Percentiles rank a stretch among this genome's conserved stretches.
phyloP scores from a whole-genome alignment of 1,140 invertebrate genomes.

The Tribolium castaneum region DNA sequence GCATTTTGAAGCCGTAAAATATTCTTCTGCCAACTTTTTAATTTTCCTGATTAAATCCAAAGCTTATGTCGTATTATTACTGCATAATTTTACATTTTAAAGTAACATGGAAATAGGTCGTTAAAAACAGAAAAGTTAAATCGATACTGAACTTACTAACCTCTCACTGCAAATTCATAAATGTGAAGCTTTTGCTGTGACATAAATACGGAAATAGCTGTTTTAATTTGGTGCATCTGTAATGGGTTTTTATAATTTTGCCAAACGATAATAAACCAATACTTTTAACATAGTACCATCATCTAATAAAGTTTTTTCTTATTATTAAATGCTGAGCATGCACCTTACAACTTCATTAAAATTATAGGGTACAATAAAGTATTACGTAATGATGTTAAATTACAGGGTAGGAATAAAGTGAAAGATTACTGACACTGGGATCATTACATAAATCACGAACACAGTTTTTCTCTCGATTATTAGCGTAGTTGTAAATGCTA shows the following conservation, averaged over 20 bases:
- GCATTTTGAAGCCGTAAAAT: not conserved
- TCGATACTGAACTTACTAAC: not conserved
- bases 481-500: not conserved
- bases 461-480: not conserved
- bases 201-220: no score
- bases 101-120: not conserved
- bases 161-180: not conserved
- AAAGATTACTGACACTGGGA: not conserved
- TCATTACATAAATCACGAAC: not conserved
- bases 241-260: not conserved
- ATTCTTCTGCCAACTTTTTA: not conserved
- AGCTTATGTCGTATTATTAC: not conserved
- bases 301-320: not conserved
- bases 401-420: slow-evolving; percentile 8
- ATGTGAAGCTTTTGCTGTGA: not conserved
- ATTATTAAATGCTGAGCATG: not conserved
- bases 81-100: not conserved
- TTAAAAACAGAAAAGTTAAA: not conserved
- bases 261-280: not conserved
- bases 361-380: slow-evolving; percentile 13
- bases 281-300: not conserved
- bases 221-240: not conserved
- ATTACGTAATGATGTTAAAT: slow-evolving; percentile 27
- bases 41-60: not conserved
- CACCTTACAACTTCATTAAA: slow-evolving; percentile 1